phyloP scores from a whole-genome alignment of 2,797 vertebrate species.

The Galagoides demidoff region DNA sequence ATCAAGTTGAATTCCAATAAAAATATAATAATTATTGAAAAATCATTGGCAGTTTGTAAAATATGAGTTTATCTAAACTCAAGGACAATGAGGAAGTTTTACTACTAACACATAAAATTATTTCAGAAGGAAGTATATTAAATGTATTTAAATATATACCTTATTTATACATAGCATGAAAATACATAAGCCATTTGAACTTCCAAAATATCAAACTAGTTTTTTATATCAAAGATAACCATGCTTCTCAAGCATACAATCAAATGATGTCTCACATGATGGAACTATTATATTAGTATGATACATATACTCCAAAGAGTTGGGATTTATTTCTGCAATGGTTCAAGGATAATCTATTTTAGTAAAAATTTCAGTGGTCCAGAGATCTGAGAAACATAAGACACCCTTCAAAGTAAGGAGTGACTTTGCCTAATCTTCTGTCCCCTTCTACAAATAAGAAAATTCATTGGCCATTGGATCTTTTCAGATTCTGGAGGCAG shows the following conservation, averaged over 20 bases:
- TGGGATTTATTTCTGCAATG: background rate
- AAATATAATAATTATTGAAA: background rate
- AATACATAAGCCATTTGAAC: background rate
- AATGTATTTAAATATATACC: background rate
- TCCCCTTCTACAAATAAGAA: background rate
- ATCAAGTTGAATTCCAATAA: background rate
- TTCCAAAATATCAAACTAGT: background rate
- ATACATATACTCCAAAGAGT: background rate
- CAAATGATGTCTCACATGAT: background rate
- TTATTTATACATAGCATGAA: background rate
- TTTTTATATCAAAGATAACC: background rate
- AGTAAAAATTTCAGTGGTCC: background rate
- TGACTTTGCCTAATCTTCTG: background rate
- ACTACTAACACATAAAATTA: background rate
- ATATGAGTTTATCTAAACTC: background rate
- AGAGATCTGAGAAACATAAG: background rate
- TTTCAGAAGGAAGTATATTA: background rate
- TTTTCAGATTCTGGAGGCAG: background rate
- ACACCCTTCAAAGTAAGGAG: background rate
- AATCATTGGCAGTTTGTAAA: constrained; percentile 8
- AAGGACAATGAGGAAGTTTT: background rate
- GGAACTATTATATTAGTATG: background rate
- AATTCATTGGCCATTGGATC: background rate
- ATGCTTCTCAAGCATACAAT: background rate
- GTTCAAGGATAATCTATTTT: background rate